Evolutionary conservation across 2,797 vertebrate species (phyloP).

Genomic region (Coregonus sp.): DNA sequence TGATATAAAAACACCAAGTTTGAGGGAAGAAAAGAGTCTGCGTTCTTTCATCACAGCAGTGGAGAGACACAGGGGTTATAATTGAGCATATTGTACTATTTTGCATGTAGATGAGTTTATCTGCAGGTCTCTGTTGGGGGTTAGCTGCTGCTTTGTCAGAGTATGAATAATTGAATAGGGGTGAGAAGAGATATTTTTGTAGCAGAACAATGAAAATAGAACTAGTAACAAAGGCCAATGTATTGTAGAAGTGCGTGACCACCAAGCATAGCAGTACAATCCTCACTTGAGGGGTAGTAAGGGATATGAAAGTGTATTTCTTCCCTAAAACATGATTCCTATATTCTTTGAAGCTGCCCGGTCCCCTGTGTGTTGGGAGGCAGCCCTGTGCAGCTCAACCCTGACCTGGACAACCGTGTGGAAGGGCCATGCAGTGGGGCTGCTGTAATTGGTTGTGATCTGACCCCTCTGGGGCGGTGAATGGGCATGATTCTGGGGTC

Average conservation of each 20-base stretch:
- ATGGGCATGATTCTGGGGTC: conserved; percentile 64
- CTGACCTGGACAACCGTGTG: conserved; percentile 39
- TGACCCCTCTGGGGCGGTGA: conserved; percentile 61
- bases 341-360: conserved; percentile 14
- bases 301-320: conserved; percentile 2
- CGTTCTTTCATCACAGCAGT: conserved; percentile 52
- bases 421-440: conserved; percentile 39
- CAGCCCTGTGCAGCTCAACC: not conserved
- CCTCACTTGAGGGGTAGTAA: not conserved
- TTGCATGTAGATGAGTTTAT: conserved; percentile 70
- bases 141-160: conserved; percentile 42
- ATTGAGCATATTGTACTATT: conserved; percentile 54
- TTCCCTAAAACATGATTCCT: conserved; percentile 15
- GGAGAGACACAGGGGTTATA: conserved; percentile 58
- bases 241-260: not conserved
- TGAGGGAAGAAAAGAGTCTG: conserved; percentile 42
- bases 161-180: conserved; percentile 38
- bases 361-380: conserved; percentile 13
- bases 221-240: not conserved
- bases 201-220: conserved; percentile 37
- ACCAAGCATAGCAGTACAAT: not conserved
- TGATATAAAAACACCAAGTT: conserved; percentile 47
- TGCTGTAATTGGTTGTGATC: conserved; percentile 71
- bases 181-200: not conserved
- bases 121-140: conserved; percentile 47